Base-by-base conservation (phyloP, 2,113 vertebrate genomes). In the Albula glossodonta region DNA sequence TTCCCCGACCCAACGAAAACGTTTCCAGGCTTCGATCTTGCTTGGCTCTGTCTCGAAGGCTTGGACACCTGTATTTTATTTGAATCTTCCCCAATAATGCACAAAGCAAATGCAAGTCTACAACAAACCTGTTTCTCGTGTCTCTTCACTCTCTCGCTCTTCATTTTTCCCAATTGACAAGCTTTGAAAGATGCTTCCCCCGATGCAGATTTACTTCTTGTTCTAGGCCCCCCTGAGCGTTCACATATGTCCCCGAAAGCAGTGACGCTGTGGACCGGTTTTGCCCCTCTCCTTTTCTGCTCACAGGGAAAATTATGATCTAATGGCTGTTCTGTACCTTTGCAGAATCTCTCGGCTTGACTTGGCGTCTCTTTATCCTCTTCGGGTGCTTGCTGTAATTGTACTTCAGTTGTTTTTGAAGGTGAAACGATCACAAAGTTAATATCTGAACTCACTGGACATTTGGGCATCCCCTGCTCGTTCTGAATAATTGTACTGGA, bases 101-200 rank as follows among this genome's bases (percentile, higher is more conserved):
- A 19, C 78, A 50, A 80, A 80, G 50, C 70, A 70, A 70, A 70
- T 70, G 17, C 63, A 74, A 74, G 70, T 74, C 70, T 74, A 74
- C 70, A 74, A 74, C 70, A 74, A 74, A 74, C 70, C 70, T 74
- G 70, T 80, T 80, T 80, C 49, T 48, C 22, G 49, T 80, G 50
- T 49, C 50, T 50, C 48, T 51, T 80, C 50, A 50, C 50, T 80
- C 50, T 81, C 22, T 52, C 50, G 50, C 51, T 25, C 50, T 52
- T 52, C 80, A 22, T 52, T 81, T 52, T 81, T n/a, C 10, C 80
- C 80, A 51, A 12, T 8, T 51, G 51, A 53, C 80, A 51, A 51
- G 49, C 10, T 52, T 80, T 80, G 50, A 80, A 80, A 51, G 50
- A 12, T 19, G 60, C 22, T 66, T 66, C 22, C 60, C 60, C 60